A percentile compares a stretch with the other conserved stretches of the same genome.
Conservation (phyloP, 1,140 invertebrate genomes). For the Pemphigus obesinymphae region DNA sequence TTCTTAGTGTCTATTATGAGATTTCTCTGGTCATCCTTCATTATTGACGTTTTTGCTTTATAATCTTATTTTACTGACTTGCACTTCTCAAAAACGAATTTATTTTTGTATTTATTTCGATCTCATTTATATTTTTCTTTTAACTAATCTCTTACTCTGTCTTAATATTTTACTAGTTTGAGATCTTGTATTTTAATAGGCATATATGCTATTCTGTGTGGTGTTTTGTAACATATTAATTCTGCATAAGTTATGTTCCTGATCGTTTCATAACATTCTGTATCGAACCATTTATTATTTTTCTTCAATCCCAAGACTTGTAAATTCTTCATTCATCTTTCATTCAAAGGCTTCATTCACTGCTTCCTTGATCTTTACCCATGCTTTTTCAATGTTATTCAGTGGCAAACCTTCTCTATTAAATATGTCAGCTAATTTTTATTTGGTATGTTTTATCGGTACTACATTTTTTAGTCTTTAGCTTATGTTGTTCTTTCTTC, state of each 20-base stretch:
- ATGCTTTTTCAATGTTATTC: neutral
- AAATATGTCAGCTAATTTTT: neutral
- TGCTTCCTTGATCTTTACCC: neutral
- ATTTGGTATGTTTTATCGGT: neutral
- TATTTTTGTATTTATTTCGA: neutral
- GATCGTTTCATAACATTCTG: neutral
- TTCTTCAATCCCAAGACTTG: neutral
- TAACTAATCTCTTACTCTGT: neutral
- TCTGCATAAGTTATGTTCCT: neutral
- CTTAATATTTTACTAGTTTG: slow-evolving; percentile 9
- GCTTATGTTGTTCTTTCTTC: neutral
- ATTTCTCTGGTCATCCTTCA: neutral
- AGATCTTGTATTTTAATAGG: neutral
- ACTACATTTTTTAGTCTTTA: neutral
- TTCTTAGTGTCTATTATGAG: neutral
- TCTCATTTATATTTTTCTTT: neutral
- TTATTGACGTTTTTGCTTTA: neutral
- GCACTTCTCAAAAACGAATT: neutral
- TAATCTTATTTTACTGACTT: neutral
- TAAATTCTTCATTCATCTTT: no score
- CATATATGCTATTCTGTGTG: neutral
- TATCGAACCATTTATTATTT: slow-evolving; percentile 7
- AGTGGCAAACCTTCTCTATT: neutral
- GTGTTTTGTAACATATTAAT: neutral
- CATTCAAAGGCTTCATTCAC: neutral